phyloP scores from a whole-genome alignment of 2,797 vertebrate species.

The Acanthis flammea region DNA sequence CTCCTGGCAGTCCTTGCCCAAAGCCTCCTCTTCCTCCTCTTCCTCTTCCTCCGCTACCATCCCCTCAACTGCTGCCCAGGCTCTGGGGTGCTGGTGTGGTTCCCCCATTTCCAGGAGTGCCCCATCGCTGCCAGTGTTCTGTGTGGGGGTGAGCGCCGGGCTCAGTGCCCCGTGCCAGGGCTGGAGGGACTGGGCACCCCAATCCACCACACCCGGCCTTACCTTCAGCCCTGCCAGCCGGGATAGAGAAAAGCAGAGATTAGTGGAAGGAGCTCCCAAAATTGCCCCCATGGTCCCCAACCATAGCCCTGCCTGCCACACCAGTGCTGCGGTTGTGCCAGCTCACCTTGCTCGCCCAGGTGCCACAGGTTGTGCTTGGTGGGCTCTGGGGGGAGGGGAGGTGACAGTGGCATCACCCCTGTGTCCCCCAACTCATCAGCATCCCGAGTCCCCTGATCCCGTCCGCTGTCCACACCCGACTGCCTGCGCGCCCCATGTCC shows the following conservation, averaged over 20 bases:
- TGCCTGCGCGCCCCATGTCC: conserved; percentile 55
- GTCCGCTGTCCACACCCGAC: not conserved
- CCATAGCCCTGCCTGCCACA: accelerated
- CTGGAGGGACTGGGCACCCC: not conserved
- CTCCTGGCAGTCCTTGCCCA: conserved; percentile 71
- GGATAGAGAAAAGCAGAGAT: not conserved
- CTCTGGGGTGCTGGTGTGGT: conserved; percentile 70
- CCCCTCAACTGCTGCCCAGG: conserved; percentile 63
- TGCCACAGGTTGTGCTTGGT: conserved; percentile 80
- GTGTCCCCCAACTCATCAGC: accelerated
- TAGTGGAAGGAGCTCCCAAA: not conserved
- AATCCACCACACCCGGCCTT: not conserved
- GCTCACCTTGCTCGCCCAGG: conserved; percentile 73
- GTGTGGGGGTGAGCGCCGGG: not conserved
- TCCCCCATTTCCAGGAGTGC: conserved; percentile 78
- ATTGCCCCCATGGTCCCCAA: accelerated
- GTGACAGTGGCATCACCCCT: not conserved
- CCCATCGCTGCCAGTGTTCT: conserved; percentile 88
- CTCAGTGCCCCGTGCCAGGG: not conserved
- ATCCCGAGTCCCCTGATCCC: not conserved
- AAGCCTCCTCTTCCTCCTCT: conserved; percentile 61
- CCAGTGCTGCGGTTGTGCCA: accelerated
- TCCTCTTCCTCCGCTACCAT: conserved; percentile 43
- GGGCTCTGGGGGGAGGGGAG: conserved; percentile 78
- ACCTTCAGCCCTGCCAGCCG: conserved; percentile 71